Evolutionary conservation across 2,113 vertebrate genomes (phyloP).

Genomic region (Saguinus midas): DNA sequence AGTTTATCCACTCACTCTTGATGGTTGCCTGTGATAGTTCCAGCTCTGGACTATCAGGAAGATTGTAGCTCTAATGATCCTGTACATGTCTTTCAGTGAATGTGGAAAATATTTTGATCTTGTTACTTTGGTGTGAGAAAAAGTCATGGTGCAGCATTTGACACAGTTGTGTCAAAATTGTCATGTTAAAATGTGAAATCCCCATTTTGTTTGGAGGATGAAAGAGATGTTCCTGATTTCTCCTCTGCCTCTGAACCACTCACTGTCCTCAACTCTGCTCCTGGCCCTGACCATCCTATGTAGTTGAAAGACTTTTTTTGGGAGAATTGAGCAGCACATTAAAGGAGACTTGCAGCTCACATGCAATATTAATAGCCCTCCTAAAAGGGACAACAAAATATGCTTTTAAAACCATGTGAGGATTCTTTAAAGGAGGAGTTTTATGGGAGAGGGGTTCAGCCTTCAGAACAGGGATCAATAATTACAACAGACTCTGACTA

Average conservation of each 20-base stretch:
- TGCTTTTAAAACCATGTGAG: constrained; percentile 6
- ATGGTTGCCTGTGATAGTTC: neutral
- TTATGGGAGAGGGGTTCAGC: neutral
- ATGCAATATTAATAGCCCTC: neutral
- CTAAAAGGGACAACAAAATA: constrained; percentile 19
- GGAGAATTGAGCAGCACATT: neutral
- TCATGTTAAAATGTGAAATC: neutral
- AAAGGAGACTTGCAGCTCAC: neutral
- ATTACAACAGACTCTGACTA: constrained; percentile 4
- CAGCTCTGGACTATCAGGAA: neutral
- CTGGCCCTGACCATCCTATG: neutral
- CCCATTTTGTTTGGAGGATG: neutral
- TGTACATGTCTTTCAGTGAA: neutral
- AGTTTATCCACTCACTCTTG: neutral
- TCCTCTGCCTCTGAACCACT: neutral
- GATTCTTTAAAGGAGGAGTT: constrained; percentile 46
- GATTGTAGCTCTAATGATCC: neutral
- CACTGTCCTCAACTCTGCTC: neutral
- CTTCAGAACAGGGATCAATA: constrained; percentile 32
- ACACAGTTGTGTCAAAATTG: neutral
- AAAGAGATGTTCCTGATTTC: neutral
- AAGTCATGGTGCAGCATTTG: neutral
- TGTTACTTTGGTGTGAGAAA: neutral
- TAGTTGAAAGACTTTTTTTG: neutral
- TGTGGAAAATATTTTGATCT: neutral